A percentile compares a stretch with the other conserved stretches of the same genome.
Conservation (phyloP, 1,140 invertebrate genomes). For the Steinernema feltiae region DNA sequence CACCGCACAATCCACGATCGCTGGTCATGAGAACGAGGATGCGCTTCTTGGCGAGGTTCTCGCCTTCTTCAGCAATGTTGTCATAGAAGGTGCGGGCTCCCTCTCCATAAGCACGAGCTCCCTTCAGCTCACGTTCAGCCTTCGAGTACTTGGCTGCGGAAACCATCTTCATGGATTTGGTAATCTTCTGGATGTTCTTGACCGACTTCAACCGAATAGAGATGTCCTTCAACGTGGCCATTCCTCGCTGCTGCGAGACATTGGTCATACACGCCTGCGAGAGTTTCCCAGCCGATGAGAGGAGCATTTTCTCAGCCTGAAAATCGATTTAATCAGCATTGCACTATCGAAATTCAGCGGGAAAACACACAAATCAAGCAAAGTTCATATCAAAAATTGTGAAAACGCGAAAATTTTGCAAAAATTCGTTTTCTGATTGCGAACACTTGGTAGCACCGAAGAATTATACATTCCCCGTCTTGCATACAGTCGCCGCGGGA, state of each 20-base stretch:
- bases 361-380: no score
- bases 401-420: no score
- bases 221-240: slow-evolving; percentile 87
- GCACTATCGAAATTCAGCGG: no score
- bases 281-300: not conserved
- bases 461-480: no score
- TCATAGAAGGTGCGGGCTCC: slow-evolving; percentile 67
- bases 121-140: slow-evolving; percentile 87
- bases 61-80: slow-evolving; percentile 78
- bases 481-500: no score
- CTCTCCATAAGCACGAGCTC: slow-evolving; percentile 77
- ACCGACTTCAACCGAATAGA: slow-evolving; percentile 92
- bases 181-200: slow-evolving; percentile 99
- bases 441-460: no score
- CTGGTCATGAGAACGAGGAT: slow-evolving; percentile 87
- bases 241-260: slow-evolving; percentile 64
- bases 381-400: no score
- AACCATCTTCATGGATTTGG: slow-evolving; percentile 99
- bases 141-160: slow-evolving; percentile 78
- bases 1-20: slow-evolving; percentile 91
- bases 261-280: not conserved
- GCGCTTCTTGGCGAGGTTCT: slow-evolving; percentile 62
- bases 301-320: slow-evolving; percentile 10
- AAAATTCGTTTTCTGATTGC: no score
- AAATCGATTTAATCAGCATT: not conserved